Conservation (phyloP, 2,888 invertebrate genomes). For the Ditula angustiorana region DNA sequence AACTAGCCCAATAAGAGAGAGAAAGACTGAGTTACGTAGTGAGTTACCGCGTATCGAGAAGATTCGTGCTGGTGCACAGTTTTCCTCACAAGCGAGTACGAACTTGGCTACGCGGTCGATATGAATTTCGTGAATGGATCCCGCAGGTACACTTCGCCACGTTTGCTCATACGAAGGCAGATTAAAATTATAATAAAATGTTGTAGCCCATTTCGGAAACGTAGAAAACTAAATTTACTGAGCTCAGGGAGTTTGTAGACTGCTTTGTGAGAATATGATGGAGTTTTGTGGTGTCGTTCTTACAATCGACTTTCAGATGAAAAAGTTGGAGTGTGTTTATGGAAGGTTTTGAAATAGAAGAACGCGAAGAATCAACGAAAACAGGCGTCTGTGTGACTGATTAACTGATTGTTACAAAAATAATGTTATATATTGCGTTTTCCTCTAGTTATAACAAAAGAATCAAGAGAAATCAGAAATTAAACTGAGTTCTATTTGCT, state of each 20-base stretch:
- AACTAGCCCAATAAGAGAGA: no score
- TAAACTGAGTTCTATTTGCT: no score
- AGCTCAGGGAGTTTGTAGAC: neutral
- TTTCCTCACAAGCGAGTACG: conserved; percentile 5
- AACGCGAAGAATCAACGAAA: neutral
- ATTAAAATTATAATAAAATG: conserved; percentile 41
- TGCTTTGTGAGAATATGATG: conserved; percentile 5
- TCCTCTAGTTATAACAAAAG: no score
- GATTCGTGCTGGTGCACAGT: no score
- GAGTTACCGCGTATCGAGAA: no score
- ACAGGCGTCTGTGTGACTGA: no score
- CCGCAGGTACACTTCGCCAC: conserved; percentile 32
- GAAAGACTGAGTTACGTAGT: no score
- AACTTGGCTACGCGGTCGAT: conserved; percentile 27
- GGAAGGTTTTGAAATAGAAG: neutral
- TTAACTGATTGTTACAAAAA: no score
- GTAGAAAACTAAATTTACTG: conserved; percentile 27
- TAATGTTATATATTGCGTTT: no score
- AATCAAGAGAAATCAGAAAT: no score
- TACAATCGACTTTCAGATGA: neutral
- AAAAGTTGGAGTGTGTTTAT: neutral
- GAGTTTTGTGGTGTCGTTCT: neutral
- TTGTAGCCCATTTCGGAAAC: conserved; percentile 30
- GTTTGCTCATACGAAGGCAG: conserved; percentile 31
- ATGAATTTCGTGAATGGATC: conserved; percentile 37